A percentile compares a stretch with the other conserved stretches of the same genome.
These are phyloP conservation scores for Leptinotarsa haldemani DNA, from an alignment of 2,888 invertebrate genomes.

Conservation along the genomic window DNA sequence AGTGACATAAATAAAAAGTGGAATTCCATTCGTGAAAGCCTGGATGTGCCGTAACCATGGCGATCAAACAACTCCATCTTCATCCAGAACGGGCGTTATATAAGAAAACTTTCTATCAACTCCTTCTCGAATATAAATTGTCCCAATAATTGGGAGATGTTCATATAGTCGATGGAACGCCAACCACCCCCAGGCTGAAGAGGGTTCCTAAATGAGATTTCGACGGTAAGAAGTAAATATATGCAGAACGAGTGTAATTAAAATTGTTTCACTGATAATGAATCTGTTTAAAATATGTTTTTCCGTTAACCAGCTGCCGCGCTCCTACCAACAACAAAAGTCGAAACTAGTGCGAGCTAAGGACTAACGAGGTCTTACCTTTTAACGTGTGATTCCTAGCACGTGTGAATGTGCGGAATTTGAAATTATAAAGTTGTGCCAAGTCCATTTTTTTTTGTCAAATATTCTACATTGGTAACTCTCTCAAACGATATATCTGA, in stretches of 20 bases:
- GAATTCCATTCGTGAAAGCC: background rate
- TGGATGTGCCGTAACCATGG: constrained; percentile 3
- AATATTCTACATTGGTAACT: too few relatives aligned
- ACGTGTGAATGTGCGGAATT: too few relatives aligned
- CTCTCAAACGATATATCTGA: too few relatives aligned
- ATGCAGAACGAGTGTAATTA: background rate
- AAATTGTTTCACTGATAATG: background rate
- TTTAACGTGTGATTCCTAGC: too few relatives aligned
- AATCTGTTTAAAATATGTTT: too few relatives aligned
- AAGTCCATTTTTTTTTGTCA: too few relatives aligned
- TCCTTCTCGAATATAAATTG: background rate
- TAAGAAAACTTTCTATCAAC: constrained; percentile 4
- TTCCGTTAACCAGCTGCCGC: too few relatives aligned
- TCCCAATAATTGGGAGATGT: constrained; percentile 6
- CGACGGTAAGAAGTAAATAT: background rate
- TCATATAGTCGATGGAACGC: background rate
- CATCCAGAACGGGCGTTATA: background rate
- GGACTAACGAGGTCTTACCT: too few relatives aligned
- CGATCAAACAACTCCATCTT: constrained; percentile 4
- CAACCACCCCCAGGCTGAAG: background rate
- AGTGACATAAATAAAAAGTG: background rate
- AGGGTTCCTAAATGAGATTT: background rate
- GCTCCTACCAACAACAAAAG: too few relatives aligned
- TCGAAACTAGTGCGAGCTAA: too few relatives aligned
- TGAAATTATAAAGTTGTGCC: too few relatives aligned